A percentile compares a stretch with the other conserved stretches of the same genome.
Conservation (phyloP, 2,113 vertebrate species). For the Clupea harengus region DNA sequence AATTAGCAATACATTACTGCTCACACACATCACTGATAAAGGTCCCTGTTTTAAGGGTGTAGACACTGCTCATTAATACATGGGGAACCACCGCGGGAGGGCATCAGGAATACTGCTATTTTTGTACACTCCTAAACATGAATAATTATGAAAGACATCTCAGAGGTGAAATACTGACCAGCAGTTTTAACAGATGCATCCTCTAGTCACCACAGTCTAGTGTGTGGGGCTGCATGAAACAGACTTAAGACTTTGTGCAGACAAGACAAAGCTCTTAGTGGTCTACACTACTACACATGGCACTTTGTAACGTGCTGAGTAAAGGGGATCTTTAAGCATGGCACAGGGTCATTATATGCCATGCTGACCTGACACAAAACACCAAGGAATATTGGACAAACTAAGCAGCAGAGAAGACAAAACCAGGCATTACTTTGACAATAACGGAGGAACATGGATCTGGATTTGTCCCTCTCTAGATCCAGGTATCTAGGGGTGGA, state of each 20-base stretch:
- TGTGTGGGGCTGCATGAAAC: neutral
- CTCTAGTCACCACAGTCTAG: too few species aligned
- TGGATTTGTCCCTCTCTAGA: too few species aligned
- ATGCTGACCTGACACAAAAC: neutral
- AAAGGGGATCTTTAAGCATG: neutral
- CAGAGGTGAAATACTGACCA: conserved; percentile 6
- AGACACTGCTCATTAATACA: neutral
- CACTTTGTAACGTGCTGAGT: neutral
- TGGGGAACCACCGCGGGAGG: neutral
- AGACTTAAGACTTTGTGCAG: neutral
- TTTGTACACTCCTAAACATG: neutral
- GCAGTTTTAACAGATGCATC: neutral
- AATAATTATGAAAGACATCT: neutral
- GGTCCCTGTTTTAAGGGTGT: neutral
- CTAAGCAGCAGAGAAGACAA: neutral
- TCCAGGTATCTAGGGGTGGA: too few species aligned
- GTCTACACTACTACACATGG: too few species aligned
- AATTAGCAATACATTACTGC: conserved; percentile 4
- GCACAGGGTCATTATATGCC: neutral
- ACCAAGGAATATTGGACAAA: neutral
- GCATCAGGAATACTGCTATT: neutral
- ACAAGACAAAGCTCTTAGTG: neutral
- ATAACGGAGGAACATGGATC: too few species aligned
- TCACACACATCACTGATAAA: conserved; percentile 1
- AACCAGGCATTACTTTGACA: too few species aligned